Percentiles rank a stretch among this genome's conserved stretches.
Conservation (phyloP, 2,113 vertebrate genomes). For the Phoenicopterus ruber region DNA sequence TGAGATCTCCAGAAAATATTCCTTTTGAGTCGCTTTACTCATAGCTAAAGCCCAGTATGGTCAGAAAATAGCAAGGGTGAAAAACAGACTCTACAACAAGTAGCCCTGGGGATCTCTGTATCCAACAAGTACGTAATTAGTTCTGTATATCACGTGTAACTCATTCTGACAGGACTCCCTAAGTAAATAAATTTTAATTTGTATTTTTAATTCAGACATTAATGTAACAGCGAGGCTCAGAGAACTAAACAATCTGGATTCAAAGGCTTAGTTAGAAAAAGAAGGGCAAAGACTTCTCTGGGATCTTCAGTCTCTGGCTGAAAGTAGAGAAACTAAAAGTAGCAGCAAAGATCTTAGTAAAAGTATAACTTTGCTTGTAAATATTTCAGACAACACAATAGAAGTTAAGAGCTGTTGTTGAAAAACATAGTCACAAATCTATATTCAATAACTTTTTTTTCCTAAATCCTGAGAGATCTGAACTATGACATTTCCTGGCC, state of each 20-base stretch:
- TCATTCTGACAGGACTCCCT: not conserved
- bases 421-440: not conserved
- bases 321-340: not conserved
- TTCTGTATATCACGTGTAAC: not conserved
- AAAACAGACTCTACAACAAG: not conserved
- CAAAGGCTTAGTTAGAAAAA: not conserved
- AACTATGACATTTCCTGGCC: not conserved
- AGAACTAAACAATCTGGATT: not conserved
- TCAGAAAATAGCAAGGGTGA: not conserved
- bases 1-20: not conserved
- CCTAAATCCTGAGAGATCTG: not conserved
- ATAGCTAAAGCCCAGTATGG: not conserved
- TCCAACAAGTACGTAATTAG: not conserved
- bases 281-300: not conserved
- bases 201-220: constrained; percentile 4
- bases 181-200: constrained; percentile 53
- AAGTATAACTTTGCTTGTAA: not conserved
- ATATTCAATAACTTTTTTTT: not conserved
- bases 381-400: not conserved
- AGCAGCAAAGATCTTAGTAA: not conserved
- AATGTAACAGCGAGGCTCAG: not conserved
- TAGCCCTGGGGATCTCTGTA: not conserved
- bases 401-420: not conserved
- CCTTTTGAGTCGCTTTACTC: not conserved
- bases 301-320: not conserved